phyloP scores from a whole-genome alignment of 2,113 vertebrate species.

The Lethenteron reissneri region DNA sequence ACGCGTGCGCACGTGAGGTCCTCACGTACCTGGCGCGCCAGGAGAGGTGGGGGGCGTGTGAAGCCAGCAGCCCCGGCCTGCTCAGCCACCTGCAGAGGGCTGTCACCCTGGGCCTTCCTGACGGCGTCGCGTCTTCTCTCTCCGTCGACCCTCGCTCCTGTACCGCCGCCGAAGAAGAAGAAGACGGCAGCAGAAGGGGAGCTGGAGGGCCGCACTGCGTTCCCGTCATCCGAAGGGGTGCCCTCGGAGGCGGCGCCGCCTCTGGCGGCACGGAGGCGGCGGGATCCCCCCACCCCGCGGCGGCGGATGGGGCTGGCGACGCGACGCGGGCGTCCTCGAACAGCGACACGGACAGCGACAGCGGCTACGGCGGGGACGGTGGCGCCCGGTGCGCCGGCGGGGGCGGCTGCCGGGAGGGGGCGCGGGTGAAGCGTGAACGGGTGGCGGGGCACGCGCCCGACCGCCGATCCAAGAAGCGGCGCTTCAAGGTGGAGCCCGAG shows the following conservation, averaged over 20 bases:
- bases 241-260: no score
- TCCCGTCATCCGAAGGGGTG: not conserved
- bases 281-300: not conserved
- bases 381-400: not conserved
- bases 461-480: not conserved
- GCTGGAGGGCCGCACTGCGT: not conserved
- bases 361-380: not conserved
- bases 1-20: not conserved
- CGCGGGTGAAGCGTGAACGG: not conserved
- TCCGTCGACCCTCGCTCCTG: no score
- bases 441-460: not conserved
- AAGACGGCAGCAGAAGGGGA: no score
- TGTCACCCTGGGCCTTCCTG: not conserved
- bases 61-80: not conserved
- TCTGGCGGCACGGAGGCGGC: not conserved
- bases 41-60: not conserved
- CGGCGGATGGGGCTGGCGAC: no score
- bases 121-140: not conserved
- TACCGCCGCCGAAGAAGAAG: no score
- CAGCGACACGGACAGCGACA: slow-evolving; percentile 1
- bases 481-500: not conserved
- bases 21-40: not conserved
- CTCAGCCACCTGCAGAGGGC: slow-evolving; percentile 4
- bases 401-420: not conserved
- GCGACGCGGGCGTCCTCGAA: no score